Conservation (phyloP, 1,140 invertebrate genomes). For the Drosophila aff. region DNA sequence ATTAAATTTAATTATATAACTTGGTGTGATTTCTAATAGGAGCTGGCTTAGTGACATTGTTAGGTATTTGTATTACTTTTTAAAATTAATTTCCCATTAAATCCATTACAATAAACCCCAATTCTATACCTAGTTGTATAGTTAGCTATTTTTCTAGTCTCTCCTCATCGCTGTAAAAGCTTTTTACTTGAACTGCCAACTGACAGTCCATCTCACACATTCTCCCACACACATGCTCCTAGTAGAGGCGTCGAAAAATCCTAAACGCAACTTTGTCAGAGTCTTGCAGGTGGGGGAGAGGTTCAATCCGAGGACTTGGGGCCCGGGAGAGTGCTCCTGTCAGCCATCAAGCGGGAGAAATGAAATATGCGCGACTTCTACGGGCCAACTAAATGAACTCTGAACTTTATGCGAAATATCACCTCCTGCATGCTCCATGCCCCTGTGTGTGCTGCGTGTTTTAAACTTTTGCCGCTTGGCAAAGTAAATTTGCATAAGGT, state of each 20-base stretch:
- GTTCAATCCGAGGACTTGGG: not conserved
- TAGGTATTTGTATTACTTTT: not conserved
- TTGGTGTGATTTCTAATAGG: no score
- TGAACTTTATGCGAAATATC: constrained; percentile 58
- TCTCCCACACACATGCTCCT: not conserved
- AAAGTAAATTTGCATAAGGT: constrained; percentile 60
- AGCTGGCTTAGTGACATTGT: no score
- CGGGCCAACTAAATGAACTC: constrained; percentile 48
- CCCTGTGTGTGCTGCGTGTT: constrained; percentile 39
- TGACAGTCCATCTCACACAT: constrained; percentile 36
- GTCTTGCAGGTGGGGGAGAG: not conserved
- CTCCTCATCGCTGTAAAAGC: constrained; percentile 9
- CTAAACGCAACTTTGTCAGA: constrained; percentile 56
- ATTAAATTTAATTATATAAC: no score
- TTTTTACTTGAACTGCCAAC: constrained; percentile 13
- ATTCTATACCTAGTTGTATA: not conserved
- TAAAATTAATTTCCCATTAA: not conserved
- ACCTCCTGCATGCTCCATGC: constrained; percentile 20
- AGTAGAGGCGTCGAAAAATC: constrained; percentile 36
- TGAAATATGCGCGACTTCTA: constrained; percentile 55
- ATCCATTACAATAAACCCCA: not conserved
- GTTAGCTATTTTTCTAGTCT: not conserved
- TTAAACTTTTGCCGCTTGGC: constrained; percentile 44
- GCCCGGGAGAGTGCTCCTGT: constrained; percentile 24
- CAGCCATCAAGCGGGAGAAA: constrained; percentile 53